These are phyloP conservation scores for Drosophila rellima DNA, from an alignment of 2,888 invertebrate genomes.

Conservation along the genomic window DNA sequence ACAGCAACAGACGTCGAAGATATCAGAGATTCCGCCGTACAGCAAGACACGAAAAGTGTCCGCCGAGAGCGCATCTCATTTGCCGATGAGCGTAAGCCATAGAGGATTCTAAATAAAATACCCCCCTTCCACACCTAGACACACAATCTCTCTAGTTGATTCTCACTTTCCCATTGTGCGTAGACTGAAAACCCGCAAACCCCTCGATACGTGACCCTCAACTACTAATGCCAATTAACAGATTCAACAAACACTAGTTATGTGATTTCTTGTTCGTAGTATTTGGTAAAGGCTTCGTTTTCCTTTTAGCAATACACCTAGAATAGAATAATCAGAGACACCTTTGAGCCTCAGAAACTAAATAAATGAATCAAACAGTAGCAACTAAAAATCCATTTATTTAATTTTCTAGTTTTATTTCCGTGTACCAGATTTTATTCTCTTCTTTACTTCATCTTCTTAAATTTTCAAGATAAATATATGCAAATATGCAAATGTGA, in stretches of 20 bases:
- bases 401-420: too few relatives aligned
- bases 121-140: neutral
- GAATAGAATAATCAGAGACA: neutral
- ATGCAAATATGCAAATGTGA: too few relatives aligned
- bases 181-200: constrained; percentile 20
- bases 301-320: neutral
- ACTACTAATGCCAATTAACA: constrained; percentile 17
- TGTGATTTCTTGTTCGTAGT: constrained; percentile 22
- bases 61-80: constrained; percentile 86
- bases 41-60: constrained; percentile 87
- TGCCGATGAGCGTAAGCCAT: constrained; percentile 84
- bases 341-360: too few relatives aligned
- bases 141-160: constrained; percentile 7
- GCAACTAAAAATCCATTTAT: too few relatives aligned
- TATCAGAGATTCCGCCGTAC: constrained; percentile 87
- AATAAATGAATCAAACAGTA: too few relatives aligned
- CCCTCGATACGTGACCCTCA: constrained; percentile 24
- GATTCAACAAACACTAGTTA: constrained; percentile 1
- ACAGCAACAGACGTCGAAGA: constrained; percentile 70
- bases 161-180: constrained; percentile 8
- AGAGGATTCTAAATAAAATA: constrained; percentile 2
- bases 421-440: too few relatives aligned
- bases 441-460: too few relatives aligned
- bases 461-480: too few relatives aligned
- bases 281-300: neutral